A percentile compares a stretch with the other conserved stretches of the same genome.
Evolutionary conservation across 2,797 vertebrate species (phyloP).

Genomic region (Pristis pectinata): DNA sequence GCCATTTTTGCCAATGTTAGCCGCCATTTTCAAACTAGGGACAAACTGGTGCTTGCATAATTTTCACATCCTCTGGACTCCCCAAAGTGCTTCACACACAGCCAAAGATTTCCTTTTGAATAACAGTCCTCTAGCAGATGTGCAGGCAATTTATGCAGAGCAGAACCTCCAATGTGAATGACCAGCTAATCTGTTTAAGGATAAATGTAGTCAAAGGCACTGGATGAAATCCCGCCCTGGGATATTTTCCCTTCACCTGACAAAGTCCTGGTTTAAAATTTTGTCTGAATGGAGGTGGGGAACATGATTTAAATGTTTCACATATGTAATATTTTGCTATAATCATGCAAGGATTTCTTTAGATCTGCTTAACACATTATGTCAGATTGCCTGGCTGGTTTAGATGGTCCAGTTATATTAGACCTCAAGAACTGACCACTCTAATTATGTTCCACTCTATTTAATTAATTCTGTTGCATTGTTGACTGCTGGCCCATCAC

Average conservation of each 20-base stretch:
- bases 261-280: neutral
- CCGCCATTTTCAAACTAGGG: no score
- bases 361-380: neutral
- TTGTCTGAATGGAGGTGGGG: neutral
- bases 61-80: neutral
- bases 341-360: neutral
- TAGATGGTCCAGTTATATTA: neutral
- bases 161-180: neutral
- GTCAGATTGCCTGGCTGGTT: no score
- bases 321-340: neutral
- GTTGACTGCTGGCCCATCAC: neutral
- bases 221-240: neutral
- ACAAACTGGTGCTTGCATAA: no score
- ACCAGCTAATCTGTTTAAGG: neutral
- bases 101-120: neutral
- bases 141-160: neutral
- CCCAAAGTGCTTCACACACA: neutral
- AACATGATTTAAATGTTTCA: neutral
- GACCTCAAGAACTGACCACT: neutral
- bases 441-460: neutral
- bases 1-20: neutral
- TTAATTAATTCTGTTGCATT: neutral
- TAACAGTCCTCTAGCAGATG: neutral
- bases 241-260: neutral
- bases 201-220: neutral